Conservation (phyloP, 2,113 vertebrate genomes). For the Dolichallabes microphthalmus region DNA sequence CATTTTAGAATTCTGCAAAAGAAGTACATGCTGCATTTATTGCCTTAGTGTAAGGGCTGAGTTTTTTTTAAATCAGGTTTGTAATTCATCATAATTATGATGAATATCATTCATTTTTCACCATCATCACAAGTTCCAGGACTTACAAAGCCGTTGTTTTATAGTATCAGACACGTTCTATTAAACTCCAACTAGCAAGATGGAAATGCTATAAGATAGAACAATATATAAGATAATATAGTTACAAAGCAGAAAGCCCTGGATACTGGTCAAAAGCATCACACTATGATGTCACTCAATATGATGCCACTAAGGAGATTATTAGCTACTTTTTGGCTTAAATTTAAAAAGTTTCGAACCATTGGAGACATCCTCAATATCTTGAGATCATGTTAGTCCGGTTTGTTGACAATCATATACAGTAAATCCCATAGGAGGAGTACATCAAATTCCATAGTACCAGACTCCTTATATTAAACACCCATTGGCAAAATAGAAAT, state of each 20-base stretch:
- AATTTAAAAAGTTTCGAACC: no score
- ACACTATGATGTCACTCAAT: no score
- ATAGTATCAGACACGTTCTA: neutral
- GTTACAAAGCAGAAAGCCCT: no score
- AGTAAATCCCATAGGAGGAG: no score
- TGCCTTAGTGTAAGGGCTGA: neutral
- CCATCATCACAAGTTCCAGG: neutral
- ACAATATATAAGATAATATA: neutral
- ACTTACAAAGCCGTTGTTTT: neutral
- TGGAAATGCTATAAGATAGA: neutral
- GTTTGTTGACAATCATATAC: no score
- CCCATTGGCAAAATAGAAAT: neutral
- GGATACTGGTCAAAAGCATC: no score
- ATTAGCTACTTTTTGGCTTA: no score
- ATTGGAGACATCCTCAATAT: no score
- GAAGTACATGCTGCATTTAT: neutral
- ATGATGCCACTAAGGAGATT: no score
- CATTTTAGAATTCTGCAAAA: conserved; percentile 59
- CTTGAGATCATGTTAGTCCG: no score
- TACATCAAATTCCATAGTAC: no score
- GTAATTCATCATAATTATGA: neutral
- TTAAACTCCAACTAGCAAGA: neutral
- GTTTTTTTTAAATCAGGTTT: neutral
- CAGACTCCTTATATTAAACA: neutral
- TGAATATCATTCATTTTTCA: neutral